These are phyloP conservation scores for Calypte anna DNA, from an alignment of 2,113 vertebrate species.

Conservation along the genomic window DNA sequence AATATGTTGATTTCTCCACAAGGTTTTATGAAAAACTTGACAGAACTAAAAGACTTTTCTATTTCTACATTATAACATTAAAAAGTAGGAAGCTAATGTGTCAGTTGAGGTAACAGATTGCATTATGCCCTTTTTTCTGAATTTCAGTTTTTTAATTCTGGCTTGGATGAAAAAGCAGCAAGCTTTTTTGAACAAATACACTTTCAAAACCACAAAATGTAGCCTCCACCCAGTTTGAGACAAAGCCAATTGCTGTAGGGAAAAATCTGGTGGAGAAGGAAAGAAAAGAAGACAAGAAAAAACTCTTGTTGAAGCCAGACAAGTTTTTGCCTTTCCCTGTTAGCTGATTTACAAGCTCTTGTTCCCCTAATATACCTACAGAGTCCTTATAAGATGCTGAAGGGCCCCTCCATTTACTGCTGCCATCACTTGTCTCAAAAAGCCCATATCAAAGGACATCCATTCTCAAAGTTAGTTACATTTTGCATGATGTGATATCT, in stretches of 20 bases:
- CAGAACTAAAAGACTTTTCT: background rate
- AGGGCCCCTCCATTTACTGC: background rate
- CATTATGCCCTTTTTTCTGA: background rate
- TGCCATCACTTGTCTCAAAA: background rate
- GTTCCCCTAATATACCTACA: background rate
- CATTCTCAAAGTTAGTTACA: background rate
- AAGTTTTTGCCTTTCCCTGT: background rate
- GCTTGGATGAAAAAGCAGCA: background rate
- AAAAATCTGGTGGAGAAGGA: background rate
- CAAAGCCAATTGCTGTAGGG: background rate
- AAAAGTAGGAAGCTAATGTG: background rate
- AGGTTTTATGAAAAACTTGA: background rate
- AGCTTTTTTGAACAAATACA: background rate
- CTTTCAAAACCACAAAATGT: background rate
- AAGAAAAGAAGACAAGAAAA: background rate
- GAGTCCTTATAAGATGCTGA: background rate
- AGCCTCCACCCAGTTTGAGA: background rate
- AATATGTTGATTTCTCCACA: background rate
- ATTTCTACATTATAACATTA: background rate
- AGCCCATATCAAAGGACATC: background rate
- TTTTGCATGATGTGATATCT: background rate
- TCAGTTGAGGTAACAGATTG: background rate
- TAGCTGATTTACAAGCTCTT: background rate
- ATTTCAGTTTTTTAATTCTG: background rate
- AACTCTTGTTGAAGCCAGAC: background rate